Percentiles rank a stretch among this genome's conserved stretches.
Conservation (phyloP, 1,140 invertebrate genomes). For the Parasteatoda tepidariorum region DNA sequence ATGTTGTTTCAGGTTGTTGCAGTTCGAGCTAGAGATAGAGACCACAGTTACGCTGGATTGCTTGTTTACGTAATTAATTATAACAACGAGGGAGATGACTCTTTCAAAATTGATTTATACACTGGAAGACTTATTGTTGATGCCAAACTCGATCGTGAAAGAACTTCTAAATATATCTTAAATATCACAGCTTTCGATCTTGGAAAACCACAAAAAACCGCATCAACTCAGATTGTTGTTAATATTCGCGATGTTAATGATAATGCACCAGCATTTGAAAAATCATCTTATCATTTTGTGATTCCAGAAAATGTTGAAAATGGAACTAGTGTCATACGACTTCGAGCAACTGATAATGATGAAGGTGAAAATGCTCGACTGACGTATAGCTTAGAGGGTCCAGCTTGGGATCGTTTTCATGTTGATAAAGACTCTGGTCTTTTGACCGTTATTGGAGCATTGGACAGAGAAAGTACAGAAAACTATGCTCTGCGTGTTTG, state of each 20-base stretch:
- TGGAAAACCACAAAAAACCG: constrained; percentile 82
- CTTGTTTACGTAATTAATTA: constrained; percentile 86
- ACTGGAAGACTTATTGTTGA: constrained; percentile 84
- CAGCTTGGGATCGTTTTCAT: constrained; percentile 86
- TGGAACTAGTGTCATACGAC: constrained; percentile 74
- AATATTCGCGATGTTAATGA: constrained; percentile 70
- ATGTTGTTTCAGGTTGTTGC: constrained; percentile 72
- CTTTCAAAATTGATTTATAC: constrained; percentile 87
- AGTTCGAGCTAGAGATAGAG: constrained; percentile 82
- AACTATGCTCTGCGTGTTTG: constrained; percentile 85
- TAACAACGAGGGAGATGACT: constrained; percentile 80
- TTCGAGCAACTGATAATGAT: constrained; percentile 82
- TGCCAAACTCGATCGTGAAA: constrained; percentile 89
- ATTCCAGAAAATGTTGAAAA: constrained; percentile 72
- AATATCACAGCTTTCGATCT: constrained; percentile 91
- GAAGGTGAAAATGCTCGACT: constrained; percentile 81
- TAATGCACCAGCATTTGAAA: constrained; percentile 70
- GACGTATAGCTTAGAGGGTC: constrained; percentile 82
- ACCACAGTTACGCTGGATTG: constrained; percentile 91
- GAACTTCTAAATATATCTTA: constrained; percentile 82
- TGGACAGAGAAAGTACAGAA: constrained; percentile 87
- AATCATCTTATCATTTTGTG: constrained; percentile 74
- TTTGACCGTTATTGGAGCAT: constrained; percentile 78
- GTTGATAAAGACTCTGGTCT: constrained; percentile 83
- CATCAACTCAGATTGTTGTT: constrained; percentile 80